A percentile compares a stretch with the other conserved stretches of the same genome.
Conservation (phyloP, 92 coral and sea anemone species). For the Diadumene lineata region DNA sequence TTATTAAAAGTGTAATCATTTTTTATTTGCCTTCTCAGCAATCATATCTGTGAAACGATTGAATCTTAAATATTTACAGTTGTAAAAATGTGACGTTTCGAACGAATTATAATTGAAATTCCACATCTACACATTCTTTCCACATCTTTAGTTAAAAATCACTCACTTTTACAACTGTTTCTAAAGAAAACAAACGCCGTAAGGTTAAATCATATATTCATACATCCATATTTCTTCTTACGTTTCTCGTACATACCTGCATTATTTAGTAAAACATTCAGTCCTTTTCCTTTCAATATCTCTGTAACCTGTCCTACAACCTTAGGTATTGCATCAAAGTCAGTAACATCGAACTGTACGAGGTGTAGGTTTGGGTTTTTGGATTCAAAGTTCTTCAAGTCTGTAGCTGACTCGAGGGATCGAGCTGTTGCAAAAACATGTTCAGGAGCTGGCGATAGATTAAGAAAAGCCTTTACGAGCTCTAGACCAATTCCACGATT, state of each 20-base stretch:
- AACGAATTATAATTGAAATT: no score
- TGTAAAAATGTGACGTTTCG: no score
- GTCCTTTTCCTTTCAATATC: conserved; percentile 52
- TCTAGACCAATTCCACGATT: conserved; percentile 89
- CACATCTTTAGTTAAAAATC: no score
- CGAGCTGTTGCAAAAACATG: conserved; percentile 76
- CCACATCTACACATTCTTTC: no score
- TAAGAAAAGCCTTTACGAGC: conserved; percentile 61
- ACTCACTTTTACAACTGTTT: no score
- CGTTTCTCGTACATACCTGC: conserved; percentile 40
- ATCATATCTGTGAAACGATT: no score
- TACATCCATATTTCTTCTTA: no score
- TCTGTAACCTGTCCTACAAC: conserved; percentile 53
- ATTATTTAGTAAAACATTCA: conserved; percentile 71
- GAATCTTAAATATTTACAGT: no score
- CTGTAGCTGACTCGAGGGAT: conserved; percentile 51
- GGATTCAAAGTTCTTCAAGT: conserved; percentile 51
- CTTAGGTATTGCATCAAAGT: conserved; percentile 34
- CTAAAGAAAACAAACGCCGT: no score
- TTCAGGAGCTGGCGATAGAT: conserved; percentile 59
- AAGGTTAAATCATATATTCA: no score
- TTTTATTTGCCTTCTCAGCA: no score
- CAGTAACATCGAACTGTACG: conserved; percentile 64
- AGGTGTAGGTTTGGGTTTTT: conserved; percentile 44
- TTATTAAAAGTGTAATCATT: no score